Base-by-base conservation (phyloP, 2,797 vertebrate species). In the Ibycter americanus region DNA sequence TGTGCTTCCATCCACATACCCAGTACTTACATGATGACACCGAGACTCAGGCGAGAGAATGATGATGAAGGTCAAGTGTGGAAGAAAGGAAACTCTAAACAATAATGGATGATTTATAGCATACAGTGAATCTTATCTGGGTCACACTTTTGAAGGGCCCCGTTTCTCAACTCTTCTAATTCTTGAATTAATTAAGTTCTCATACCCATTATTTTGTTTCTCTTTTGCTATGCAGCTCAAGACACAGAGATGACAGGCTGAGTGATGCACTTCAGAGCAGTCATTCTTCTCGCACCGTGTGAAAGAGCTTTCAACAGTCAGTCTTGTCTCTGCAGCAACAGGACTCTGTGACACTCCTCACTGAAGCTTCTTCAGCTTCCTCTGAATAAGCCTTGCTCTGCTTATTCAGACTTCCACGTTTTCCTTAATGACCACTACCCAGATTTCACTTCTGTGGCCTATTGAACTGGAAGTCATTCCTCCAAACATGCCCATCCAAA, bases 101-200 rank as follows among this genome's bases (percentile, higher is more conserved):
- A 90, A 91, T 95, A 97, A 95, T 54, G 92, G 90, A 96, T 97
- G 96, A 96, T 95, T 92, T 95, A 90, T 93, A 92, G 84, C 90
- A 74, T 63, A 74, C 66, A 86, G 84, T 73, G 72, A 94, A 67
- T 94, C 93, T 96, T 96, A 96, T 96, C 95, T 93, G 77, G 87
- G 96, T 95, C 91, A 96, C 84, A 67, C 51, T 73, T 93, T 91
- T 96, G 83, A 97, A 97, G 87, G 90, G 68, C 52, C 65, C 72
- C 67, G 71, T 97, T 97, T 96, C 91, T 95, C 95, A 97, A 51
- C 65, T 90, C 93, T 87, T 83, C 90, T 95, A 97, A 97, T 98
- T 97, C 96, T 95, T 96, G 87, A 97, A 95, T 98, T 97, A 97
- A 98, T 98, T 96, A 97, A 89, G 16, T 87, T 93, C 83, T 95